Evolutionary conservation across 2,888 invertebrate genomes (phyloP), one percentile per base, ranked within the genome.

Genomic region (Caenorhabditis sp.): DNA sequence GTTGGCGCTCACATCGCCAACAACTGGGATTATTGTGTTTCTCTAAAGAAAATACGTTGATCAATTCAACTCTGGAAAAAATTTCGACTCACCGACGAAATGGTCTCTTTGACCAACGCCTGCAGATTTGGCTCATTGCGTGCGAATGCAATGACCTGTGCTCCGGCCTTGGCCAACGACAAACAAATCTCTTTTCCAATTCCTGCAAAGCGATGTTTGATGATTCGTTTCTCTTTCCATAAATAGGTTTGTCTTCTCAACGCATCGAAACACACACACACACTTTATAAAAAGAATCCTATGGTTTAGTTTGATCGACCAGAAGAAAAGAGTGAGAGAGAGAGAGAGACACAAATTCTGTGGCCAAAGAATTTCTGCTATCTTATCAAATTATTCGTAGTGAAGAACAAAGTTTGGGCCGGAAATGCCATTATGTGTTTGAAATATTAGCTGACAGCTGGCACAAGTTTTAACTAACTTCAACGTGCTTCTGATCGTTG

Each of bases 131-230:
- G 56, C 17, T 61, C 71, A 35, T 73, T 78, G 35, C 83, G 63
- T 7, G 82, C 81, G 37, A 82, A 58, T 8, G 77, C 83, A 24
- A 73, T 71, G 0, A 83, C 83, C 8, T 72, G 65, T 8, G 82
- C 83, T 30, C 81, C 81, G 11, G 66, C 27, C 32, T 78, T 72
- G 8, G 80, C 74, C 9, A 83, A 52, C 9, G 77, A 30, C 2
- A 81, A 9, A n/a, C 68, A 77, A 27, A 83, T 58, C 13, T 71
- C 79, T 37, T 74, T 59, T 20, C 76, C 76, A 32, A 76, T 76
- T 32, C 76, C 76, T 63, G 52, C 45, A 68, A 58, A 55, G 20
- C 17, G 22, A 22, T 20, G 17, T 17, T 41, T 20, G n/a, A n/a
- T 43, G 43, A 53, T 70, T 20, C 15, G 41, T 37, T 6, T 37